Evolutionary conservation across 2,113 vertebrate species (phyloP).

Genomic region (Poecile atricapillus): DNA sequence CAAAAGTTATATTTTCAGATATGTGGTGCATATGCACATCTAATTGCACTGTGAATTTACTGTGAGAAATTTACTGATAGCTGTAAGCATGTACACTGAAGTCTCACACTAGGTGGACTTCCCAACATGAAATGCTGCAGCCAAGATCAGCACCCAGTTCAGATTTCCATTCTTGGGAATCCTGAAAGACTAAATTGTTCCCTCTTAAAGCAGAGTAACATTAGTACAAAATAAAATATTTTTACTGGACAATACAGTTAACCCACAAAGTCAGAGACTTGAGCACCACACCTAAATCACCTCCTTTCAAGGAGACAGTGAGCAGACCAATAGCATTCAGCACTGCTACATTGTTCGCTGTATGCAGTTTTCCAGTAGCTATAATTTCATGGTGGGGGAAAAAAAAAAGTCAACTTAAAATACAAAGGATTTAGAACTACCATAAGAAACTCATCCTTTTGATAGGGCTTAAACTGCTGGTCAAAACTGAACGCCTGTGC

Average conservation of each 20-base stretch:
- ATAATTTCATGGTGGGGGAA: fast-evolving
- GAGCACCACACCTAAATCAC: neutral
- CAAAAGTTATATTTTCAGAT: neutral
- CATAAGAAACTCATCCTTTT: constrained; percentile 75
- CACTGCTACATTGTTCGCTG: neutral
- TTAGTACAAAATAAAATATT: neutral
- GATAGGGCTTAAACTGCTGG: constrained; percentile 70
- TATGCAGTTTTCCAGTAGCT: neutral
- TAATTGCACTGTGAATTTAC: neutral
- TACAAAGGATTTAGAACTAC: constrained; percentile 47
- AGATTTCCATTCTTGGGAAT: neutral
- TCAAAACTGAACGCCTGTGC: constrained; percentile 77
- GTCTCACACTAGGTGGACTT: neutral
- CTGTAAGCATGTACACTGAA: neutral
- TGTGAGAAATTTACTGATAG: neutral
- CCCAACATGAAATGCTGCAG: neutral
- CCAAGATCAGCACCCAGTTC: constrained; percentile 1
- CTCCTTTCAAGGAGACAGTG: neutral
- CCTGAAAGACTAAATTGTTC: neutral
- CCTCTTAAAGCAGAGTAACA: neutral
- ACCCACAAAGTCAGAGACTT: neutral
- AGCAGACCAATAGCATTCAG: neutral
- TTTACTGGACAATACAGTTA: neutral
- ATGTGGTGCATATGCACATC: neutral
- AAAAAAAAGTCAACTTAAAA: neutral